Conservation (phyloP, 2,797 vertebrate species). For the Typhlichthys subterraneus region DNA sequence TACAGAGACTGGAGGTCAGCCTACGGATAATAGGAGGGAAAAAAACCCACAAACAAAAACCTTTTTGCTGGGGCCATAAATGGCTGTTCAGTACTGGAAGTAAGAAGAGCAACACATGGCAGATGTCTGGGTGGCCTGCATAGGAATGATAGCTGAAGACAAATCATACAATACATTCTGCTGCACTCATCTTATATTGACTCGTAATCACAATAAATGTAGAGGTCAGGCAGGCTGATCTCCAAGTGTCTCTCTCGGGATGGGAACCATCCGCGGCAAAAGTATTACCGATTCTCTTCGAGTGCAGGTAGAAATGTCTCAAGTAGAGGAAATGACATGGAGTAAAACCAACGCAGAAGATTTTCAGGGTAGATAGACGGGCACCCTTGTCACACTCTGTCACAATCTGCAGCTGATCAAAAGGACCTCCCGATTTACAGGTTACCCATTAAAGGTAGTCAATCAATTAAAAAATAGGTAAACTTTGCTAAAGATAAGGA, state of each 20-base stretch:
- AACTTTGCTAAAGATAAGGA: slow-evolving; percentile 46
- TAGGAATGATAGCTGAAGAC: slow-evolving; percentile 61
- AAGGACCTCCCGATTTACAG: slow-evolving; percentile 24
- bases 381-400: slow-evolving; percentile 13
- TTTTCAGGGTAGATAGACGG: slow-evolving; percentile 42
- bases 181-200: slow-evolving; percentile 63
- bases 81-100: slow-evolving; percentile 55
- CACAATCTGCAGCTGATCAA: slow-evolving; percentile 22
- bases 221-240: slow-evolving; percentile 43
- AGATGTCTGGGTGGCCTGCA: slow-evolving; percentile 56
- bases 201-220: slow-evolving; percentile 49
- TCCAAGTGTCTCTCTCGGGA: slow-evolving; percentile 38
- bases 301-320: slow-evolving; percentile 39
- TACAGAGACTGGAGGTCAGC: slow-evolving; percentile 60
- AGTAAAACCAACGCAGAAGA: slow-evolving; percentile 33
- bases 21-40: slow-evolving; percentile 28
- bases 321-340: slow-evolving; percentile 30
- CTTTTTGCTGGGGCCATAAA: slow-evolving; percentile 47
- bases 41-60: slow-evolving; percentile 9
- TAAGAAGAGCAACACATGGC: slow-evolving; percentile 53
- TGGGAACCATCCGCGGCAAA: slow-evolving; percentile 23
- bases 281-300: slow-evolving; percentile 37
- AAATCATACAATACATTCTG: slow-evolving; percentile 54
- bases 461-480: slow-evolving; percentile 53
- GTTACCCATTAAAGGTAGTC: slow-evolving; percentile 42